Base-by-base conservation (phyloP, 2,888 invertebrate species). In the Meliscaeva auricollis region DNA sequence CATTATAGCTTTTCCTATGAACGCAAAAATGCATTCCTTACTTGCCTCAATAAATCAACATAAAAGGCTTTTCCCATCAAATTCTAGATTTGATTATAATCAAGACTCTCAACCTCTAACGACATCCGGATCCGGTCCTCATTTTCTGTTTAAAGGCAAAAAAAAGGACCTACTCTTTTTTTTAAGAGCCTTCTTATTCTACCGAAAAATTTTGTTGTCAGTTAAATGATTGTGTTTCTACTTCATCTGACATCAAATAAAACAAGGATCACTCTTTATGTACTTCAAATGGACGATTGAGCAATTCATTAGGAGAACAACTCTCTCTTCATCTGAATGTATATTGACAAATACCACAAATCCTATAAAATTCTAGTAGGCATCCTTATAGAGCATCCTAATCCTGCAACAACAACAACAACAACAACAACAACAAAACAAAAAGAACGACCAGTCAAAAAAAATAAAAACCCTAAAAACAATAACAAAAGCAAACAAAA, bases 241-340 rank as follows among this genome's bases (percentile, higher is more conserved):
- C 69, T 60, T 69, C 52, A 69, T 69, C 68, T 38, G 41, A 70
- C 52, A 54, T 44, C 48, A 56, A 66, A 60, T 26, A 52, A 52
- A 69, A 80, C 30, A 75, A 46, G 11, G 35, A 69, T 54, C 52
- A 44, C 38, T 60, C 60, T 44, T 66, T 32, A 46, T 35, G 44
- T 60, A 58, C 81, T 76, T 48, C 66, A 77, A 46, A 68, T 62
- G 77, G 58, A 46, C 72, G 54, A 77, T 73, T 68, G 44, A 69
- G 78, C 83, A 78, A 83, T 83, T 83, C 68, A 83, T 83, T 83
- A 78, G 64, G 69, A 69, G 13, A 35, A 83, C 82, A 78, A 83
- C 52, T 74, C 69, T 74, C 69, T 6, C 52, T 68, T 72, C 7
- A 15, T 58, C 2, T 15, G 74, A 26, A 13, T 30, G 15, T 38